Percentiles rank a stretch among this genome's conserved stretches.
Conservation (phyloP, 2,113 vertebrate genomes). For the Sclerurus mexicanus region DNA sequence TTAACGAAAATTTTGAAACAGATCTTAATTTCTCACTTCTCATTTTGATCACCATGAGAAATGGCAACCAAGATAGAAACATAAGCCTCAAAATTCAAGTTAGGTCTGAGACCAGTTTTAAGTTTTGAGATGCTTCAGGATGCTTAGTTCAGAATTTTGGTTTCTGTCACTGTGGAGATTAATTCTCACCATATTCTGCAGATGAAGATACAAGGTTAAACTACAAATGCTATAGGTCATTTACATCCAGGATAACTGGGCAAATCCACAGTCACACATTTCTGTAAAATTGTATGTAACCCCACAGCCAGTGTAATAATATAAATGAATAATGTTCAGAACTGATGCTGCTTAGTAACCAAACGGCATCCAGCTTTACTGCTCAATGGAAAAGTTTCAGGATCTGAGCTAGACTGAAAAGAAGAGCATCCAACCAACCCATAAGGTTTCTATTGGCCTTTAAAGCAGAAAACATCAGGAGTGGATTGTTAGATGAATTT, state of each 20-base stretch:
- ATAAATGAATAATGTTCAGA: background rate
- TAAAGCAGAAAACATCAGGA: constrained; percentile 74
- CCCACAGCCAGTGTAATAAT: background rate
- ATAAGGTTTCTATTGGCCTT: constrained; percentile 67
- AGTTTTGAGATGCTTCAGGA: background rate
- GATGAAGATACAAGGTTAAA: background rate
- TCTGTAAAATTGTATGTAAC: background rate
- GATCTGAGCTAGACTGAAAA: constrained; percentile 36
- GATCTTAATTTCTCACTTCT: background rate
- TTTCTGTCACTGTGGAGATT: background rate
- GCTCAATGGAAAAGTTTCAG: constrained; percentile 46
- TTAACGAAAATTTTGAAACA: background rate
- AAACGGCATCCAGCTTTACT: background rate
- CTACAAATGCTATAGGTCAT: background rate
- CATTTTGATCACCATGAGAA: background rate
- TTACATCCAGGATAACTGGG: background rate
- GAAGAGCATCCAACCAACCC: constrained; percentile 63
- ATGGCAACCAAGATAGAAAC: background rate
- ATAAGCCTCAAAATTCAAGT: background rate
- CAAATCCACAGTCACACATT: background rate
- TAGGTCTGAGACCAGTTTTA: background rate
- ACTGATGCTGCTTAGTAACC: background rate
- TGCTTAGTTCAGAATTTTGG: background rate
- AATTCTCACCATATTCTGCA: background rate
- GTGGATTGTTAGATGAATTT: constrained; percentile 76